Conservation (phyloP, 2,888 invertebrate genomes). For the Prosopocoilus inquinatus region DNA sequence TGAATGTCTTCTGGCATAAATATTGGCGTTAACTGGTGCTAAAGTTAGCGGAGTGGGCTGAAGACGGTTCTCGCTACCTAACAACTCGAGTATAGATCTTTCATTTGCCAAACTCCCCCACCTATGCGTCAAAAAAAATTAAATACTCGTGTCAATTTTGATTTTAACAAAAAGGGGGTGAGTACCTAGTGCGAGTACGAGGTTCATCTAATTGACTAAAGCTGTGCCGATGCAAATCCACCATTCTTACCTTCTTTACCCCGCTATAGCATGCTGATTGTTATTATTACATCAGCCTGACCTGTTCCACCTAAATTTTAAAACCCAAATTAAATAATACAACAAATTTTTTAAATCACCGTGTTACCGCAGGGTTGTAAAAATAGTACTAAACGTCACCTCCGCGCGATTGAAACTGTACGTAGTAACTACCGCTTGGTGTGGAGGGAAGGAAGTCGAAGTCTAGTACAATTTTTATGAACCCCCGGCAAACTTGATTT, state of each 20-base stretch:
- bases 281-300: slow-evolving; percentile 32
- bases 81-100: slow-evolving; percentile 41
- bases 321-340: not conserved
- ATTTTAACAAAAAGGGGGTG: slow-evolving; percentile 4
- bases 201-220: slow-evolving; percentile 39
- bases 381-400: too few relatives aligned
- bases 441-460: too few relatives aligned
- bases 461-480: too few relatives aligned
- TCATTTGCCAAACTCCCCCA: slow-evolving; percentile 45
- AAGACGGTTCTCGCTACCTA: slow-evolving; percentile 39
- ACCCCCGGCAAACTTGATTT: too few relatives aligned
- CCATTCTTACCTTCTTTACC: slow-evolving; percentile 33
- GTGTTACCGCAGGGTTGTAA: too few relatives aligned
- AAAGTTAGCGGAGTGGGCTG: slow-evolving; percentile 43
- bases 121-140: slow-evolving; percentile 30
- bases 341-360: not conserved
- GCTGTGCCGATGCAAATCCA: slow-evolving; percentile 42
- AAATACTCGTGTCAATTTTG: not conserved
- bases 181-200: slow-evolving; percentile 40
- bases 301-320: slow-evolving; percentile 37
- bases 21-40: slow-evolving; percentile 45
- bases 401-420: too few relatives aligned
- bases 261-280: slow-evolving; percentile 34
- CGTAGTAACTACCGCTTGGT: too few relatives aligned
- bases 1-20: slow-evolving; percentile 48